These are phyloP conservation scores for Limnephilus lunatus DNA, from an alignment of 2,888 invertebrate species.

Conservation along the genomic window DNA sequence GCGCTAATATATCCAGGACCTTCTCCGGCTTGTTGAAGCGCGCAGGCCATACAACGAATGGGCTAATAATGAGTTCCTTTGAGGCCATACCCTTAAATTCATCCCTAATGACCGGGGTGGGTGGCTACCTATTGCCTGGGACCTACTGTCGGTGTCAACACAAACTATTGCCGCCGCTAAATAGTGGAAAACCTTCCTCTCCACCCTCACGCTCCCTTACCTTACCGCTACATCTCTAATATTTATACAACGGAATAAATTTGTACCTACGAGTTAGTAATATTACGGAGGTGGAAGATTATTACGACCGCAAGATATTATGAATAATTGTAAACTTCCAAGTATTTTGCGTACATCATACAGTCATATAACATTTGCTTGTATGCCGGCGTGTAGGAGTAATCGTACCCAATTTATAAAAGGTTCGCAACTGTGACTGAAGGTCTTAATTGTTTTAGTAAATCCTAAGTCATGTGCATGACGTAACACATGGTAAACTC, in stretches of 20 bases:
- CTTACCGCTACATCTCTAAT: conserved; percentile 26
- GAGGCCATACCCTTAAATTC: conserved; percentile 62
- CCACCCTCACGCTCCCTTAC: neutral
- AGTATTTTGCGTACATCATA: neutral
- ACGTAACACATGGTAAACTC: neutral
- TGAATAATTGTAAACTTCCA: neutral
- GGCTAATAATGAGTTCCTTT: conserved; percentile 64
- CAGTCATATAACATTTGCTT: neutral
- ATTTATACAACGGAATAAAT: conserved; percentile 29
- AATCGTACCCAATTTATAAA: neutral
- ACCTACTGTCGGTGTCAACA: conserved; percentile 26
- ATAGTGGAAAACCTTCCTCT: conserved; percentile 22
- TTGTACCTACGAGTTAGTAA: conserved; percentile 21
- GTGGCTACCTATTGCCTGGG: neutral
- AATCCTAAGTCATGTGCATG: neutral
- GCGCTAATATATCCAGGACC: conserved; percentile 25
- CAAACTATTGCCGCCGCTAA: conserved; percentile 41
- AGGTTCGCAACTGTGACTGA: neutral
- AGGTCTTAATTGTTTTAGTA: neutral
- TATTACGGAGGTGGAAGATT: neutral
- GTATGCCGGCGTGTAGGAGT: neutral
- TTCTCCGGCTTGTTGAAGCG: conserved; percentile 42
- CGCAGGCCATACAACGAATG: conserved; percentile 54
- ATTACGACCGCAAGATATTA: conserved; percentile 6
- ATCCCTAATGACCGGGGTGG: conserved; percentile 56